Evolutionary conservation across 2,888 invertebrate genomes (phyloP).

Genomic region (Lamellibrachia satsuma): DNA sequence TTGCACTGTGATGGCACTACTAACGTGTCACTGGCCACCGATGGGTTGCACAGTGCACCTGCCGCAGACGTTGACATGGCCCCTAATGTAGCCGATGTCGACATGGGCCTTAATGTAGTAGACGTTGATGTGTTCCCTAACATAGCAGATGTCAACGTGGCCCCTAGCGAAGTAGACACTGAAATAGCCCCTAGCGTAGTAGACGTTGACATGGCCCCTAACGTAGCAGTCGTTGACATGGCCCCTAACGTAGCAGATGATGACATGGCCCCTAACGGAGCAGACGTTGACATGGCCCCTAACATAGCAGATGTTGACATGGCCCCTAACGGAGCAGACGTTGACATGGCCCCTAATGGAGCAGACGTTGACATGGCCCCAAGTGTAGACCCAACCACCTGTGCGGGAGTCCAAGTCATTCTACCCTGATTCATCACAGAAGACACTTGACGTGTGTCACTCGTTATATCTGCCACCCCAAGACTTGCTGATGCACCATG

Average conservation of each 20-base stretch:
- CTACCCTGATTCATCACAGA: background rate
- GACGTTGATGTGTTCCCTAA: background rate
- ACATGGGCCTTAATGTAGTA: no score
- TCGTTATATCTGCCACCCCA: background rate
- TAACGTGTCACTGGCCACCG: background rate
- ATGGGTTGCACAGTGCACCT: background rate
- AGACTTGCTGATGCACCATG: background rate
- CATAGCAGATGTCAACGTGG: background rate
- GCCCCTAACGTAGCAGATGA: no score
- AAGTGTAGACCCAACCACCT: background rate
- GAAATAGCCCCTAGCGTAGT: no score
- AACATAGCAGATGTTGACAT: no score
- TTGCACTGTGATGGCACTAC: background rate
- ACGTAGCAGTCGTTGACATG: no score
- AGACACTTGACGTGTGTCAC: background rate
- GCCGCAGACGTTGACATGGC: background rate
- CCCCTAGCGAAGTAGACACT: background rate
- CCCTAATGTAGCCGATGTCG: background rate
- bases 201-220: no score
- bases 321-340: no score
- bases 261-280: background rate
- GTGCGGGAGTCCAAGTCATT: constrained; percentile 10
- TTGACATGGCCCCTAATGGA: no score
- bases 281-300: no score
- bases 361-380: no score